These are phyloP conservation scores for Dendroctonus ponderosae DNA, from an alignment of 1,140 invertebrate genomes.

Conservation along the genomic window DNA sequence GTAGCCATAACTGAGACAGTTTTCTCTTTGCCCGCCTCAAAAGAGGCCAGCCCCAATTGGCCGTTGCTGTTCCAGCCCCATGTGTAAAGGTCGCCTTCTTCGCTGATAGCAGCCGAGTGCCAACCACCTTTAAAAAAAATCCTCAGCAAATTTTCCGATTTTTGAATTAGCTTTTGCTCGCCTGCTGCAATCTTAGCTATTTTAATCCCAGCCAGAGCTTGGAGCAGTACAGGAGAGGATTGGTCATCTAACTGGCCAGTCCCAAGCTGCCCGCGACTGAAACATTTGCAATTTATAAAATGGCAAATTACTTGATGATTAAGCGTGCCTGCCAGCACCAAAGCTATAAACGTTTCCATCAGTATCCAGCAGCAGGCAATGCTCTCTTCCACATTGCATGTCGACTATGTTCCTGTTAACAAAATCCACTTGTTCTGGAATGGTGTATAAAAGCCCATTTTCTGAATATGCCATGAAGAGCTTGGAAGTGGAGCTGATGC, in stretches of 20 bases:
- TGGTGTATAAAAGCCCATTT: conserved; percentile 58
- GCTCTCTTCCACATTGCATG: conserved; percentile 75
- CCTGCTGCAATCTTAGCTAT: conserved; percentile 64
- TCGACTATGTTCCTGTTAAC: conserved; percentile 59
- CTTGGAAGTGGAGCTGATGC: conserved; percentile 51
- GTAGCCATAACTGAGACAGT: conserved; percentile 40
- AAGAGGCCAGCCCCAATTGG: conserved; percentile 67
- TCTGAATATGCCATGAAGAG: conserved; percentile 54
- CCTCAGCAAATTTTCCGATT: background rate
- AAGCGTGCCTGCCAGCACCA: conserved; percentile 73
- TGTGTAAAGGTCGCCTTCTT: conserved; percentile 75
- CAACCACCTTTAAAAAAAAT: conserved; percentile 62
- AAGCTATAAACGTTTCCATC: conserved; percentile 74
- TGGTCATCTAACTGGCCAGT: conserved; percentile 66
- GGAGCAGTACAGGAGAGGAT: conserved; percentile 62
- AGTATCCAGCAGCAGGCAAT: conserved; percentile 69
- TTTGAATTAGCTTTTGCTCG: conserved; percentile 1
- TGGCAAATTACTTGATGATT: background rate
- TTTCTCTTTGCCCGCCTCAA: conserved; percentile 34
- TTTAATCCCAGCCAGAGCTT: conserved; percentile 71
- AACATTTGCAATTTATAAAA: conserved; percentile 22
- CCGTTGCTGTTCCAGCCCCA: conserved; percentile 93
- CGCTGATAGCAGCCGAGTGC: conserved; percentile 78
- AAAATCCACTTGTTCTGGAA: conserved; percentile 59
- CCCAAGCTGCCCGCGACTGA: conserved; percentile 81